Conservation (phyloP, 2,888 invertebrate genomes). For the Coelopa pilipes region DNA sequence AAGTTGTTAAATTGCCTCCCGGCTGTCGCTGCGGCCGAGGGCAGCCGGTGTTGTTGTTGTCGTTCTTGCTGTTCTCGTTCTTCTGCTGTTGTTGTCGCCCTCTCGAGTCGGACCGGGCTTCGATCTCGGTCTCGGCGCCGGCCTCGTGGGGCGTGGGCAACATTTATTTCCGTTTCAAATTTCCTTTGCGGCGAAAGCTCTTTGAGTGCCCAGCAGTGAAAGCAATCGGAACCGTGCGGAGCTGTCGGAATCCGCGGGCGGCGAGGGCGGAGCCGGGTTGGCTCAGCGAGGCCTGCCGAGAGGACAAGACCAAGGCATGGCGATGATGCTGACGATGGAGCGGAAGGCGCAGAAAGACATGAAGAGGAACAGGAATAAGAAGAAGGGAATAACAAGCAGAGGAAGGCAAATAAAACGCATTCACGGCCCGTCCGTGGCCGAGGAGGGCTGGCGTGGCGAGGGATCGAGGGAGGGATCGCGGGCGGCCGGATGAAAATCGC, state of each 20-base stretch:
- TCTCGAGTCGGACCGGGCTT: conserved; percentile 32
- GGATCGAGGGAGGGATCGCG: too few relatives aligned
- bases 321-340: too few relatives aligned
- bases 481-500: too few relatives aligned
- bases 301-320: too few relatives aligned
- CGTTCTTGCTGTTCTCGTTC: too few relatives aligned
- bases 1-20: too few relatives aligned
- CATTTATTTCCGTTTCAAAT: conserved; percentile 58
- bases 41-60: too few relatives aligned
- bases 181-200: conserved; percentile 48
- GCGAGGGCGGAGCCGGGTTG: too few relatives aligned
- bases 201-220: neutral
- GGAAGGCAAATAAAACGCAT: conserved; percentile 13
- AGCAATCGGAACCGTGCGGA: conserved; percentile 2
- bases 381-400: neutral
- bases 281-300: too few relatives aligned
- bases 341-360: too few relatives aligned
- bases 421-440: neutral
- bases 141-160: conserved; percentile 48
- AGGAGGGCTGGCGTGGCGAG: too few relatives aligned
- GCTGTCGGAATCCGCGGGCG: conserved; percentile 12
- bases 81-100: neutral
- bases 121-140: conserved; percentile 35
- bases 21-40: too few relatives aligned
- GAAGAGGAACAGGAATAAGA: neutral